phyloP scores from a whole-genome alignment of 2,113 vertebrate genomes.

The Thoracochromis brauschi region DNA sequence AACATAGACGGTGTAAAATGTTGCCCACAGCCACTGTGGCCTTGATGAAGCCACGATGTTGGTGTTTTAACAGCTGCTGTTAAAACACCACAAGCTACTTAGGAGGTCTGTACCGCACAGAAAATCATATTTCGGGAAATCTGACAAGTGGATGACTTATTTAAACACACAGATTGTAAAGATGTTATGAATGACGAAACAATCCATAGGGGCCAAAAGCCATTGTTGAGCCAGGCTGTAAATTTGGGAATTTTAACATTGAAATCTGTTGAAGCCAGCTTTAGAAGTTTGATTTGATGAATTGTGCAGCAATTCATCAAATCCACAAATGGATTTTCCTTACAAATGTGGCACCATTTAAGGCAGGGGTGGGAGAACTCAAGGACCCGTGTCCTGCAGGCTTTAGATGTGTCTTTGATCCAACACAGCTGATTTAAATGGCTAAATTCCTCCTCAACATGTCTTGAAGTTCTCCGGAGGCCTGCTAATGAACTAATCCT shows the following conservation, averaged over 20 bases:
- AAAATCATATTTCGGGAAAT: not conserved
- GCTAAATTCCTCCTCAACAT: not conserved
- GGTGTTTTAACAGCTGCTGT: not conserved
- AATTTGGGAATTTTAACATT: fast-evolving
- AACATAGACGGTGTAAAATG: not conserved
- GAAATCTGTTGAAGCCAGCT: not conserved
- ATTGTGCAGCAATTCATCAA: not conserved
- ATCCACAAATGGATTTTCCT: not conserved
- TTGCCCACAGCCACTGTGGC: fast-evolving
- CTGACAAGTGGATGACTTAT: not conserved
- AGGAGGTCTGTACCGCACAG: not conserved
- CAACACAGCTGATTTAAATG: not conserved
- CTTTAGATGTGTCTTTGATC: not conserved
- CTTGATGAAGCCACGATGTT: not conserved
- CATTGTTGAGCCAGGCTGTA: not conserved
- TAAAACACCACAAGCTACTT: not conserved
- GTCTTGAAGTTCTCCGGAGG: fast-evolving
- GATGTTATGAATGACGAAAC: not conserved
- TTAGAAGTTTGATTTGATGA: not conserved
- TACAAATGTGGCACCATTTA: not conserved
- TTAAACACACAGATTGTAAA: not conserved
- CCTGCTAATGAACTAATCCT: not conserved
- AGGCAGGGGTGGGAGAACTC: not conserved
- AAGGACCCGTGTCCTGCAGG: not conserved
- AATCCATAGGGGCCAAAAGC: not conserved